Base-by-base conservation (phyloP, 2,888 invertebrate genomes). In the Deilephila elpenor region DNA sequence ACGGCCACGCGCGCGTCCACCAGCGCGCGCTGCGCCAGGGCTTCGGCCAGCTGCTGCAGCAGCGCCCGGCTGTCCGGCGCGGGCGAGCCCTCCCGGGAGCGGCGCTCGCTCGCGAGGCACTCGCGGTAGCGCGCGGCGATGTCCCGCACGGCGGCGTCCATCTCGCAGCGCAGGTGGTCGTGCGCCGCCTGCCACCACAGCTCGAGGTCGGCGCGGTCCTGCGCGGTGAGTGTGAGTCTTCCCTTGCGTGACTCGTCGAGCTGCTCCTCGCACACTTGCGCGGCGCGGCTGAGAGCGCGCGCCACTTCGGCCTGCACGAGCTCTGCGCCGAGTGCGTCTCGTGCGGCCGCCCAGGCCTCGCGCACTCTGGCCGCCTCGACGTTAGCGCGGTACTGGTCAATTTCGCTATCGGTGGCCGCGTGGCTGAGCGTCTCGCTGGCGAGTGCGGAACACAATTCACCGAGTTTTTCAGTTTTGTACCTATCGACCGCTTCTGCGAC, bases 221-320 rank as follows among this genome's bases (percentile, higher is more conserved):
- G 95, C 11, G 96, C 96, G n/a, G 96, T 95, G 32, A 96, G 94
- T 76, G 96, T 96, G 82, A 96, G 96, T 73, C 96, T 95, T 71
- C 94, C 94, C 76, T 90, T 87, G 37, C 96, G 93, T 77, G 96
- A 95, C 6, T 88, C 89, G 62, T 95, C 95, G n/a, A 96, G 91
- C 60, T 95, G 95, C 56, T 91, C 93, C 82, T 97, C 97, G 86
- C 97, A 97, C 5, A 96, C 92, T 83, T 96, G 96, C 6, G 97
- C 97, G 74, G 96, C 97, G 60, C 96, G 95, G 82, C 95, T 94
- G 84, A 97, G 95, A 7, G 97, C 96, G 75, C 97, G 96, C 25
- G 96, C 96, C 76, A 97, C 97, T 90, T 97, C 97, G 0, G 97
- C 96, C 84, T 97, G 97, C 44, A 97, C 96, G 44, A 97, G 92